Percentiles rank a stretch among this genome's conserved stretches.
Evolutionary conservation across 2,888 invertebrate genomes (phyloP).

Genomic region (Portevinia maculata): DNA sequence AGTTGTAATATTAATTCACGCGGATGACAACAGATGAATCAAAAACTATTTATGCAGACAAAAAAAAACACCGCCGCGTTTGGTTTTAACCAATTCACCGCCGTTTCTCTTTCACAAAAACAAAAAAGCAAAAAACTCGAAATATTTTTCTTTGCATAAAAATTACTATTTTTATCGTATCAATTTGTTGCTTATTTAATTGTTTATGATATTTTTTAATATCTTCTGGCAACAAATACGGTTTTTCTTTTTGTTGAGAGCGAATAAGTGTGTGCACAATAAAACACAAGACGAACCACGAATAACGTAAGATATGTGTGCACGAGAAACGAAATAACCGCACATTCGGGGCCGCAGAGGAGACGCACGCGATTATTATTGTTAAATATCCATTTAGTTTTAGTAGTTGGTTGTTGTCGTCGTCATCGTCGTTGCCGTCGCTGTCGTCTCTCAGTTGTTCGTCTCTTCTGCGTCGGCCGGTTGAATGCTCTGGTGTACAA

Average conservation of each 20-base stretch:
- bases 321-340: constrained; percentile 70
- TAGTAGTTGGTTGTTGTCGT: constrained; percentile 58
- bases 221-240: constrained; percentile 19
- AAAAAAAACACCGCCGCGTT: constrained; percentile 35
- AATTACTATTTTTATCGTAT: constrained; percentile 31
- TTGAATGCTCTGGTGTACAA: constrained; percentile 59
- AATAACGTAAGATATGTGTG: constrained; percentile 58
- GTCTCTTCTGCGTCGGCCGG: constrained; percentile 58
- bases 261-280: constrained; percentile 29
- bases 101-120: background rate
- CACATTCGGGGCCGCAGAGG: constrained; percentile 65
- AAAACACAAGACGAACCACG: constrained; percentile 52
- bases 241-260: constrained; percentile 3
- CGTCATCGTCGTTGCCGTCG: constrained; percentile 35
- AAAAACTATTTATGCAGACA: background rate
- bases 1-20: background rate
- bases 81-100: constrained; percentile 20
- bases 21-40: constrained; percentile 13
- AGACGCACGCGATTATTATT: constrained; percentile 73
- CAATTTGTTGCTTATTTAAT: constrained; percentile 49
- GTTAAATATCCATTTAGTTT: constrained; percentile 66
- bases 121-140: background rate
- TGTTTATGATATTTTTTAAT: constrained; percentile 42
- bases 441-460: constrained; percentile 45
- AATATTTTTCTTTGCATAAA: constrained; percentile 8